Conservation (phyloP, 1,140 invertebrate genomes). For the Mya arenaria region DNA sequence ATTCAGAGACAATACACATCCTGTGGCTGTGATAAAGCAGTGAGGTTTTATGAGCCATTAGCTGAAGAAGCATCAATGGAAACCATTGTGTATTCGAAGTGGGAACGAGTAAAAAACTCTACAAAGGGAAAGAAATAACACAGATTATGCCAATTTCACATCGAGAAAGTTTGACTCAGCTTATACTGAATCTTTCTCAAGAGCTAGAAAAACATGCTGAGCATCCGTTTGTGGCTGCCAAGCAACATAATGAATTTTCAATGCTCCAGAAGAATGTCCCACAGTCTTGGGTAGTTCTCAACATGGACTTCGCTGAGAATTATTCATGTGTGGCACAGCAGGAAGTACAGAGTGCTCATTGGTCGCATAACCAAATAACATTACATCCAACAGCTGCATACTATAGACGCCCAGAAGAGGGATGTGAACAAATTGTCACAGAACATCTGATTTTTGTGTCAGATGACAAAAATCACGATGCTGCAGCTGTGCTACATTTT, state of each 20-base stretch:
- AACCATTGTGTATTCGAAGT: conserved; percentile 18
- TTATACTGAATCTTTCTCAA: conserved; percentile 20
- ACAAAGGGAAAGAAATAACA: conserved; percentile 26
- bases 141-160: conserved; percentile 25
- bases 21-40: neutral
- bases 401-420: conserved; percentile 41
- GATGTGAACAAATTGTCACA: conserved; percentile 10
- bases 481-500: conserved; percentile 45
- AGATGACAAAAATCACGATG: conserved; percentile 56
- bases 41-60: conserved; percentile 6
- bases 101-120: conserved; percentile 35
- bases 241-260: neutral
- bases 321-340: conserved; percentile 38
- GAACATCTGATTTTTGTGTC: conserved; percentile 54
- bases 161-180: neutral
- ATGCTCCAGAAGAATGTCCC: conserved; percentile 2
- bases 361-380: conserved; percentile 37
- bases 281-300: conserved; percentile 17
- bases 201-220: conserved; percentile 20
- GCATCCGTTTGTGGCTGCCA: conserved; percentile 1
- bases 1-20: neutral
- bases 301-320: conserved; percentile 57
- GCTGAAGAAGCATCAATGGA: neutral
- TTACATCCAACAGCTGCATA: conserved; percentile 46
- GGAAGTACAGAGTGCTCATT: conserved; percentile 55